A percentile compares a stretch with the other conserved stretches of the same genome.
Evolutionary conservation across 2,888 invertebrate genomes (phyloP).

Genomic region (Limnephilus rhombicus): DNA sequence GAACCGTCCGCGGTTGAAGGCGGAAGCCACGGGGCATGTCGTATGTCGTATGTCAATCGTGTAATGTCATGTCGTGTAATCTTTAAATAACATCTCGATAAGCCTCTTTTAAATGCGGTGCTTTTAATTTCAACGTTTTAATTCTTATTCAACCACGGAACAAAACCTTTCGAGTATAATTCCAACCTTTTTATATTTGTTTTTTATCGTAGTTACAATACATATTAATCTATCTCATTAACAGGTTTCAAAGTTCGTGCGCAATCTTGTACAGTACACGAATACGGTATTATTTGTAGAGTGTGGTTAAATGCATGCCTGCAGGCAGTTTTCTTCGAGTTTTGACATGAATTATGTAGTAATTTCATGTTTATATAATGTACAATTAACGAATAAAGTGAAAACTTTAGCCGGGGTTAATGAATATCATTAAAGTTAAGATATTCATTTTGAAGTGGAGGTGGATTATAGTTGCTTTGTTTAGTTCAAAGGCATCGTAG

Average conservation of each 20-base stretch:
- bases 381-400: not conserved
- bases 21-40: too few relatives aligned
- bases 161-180: not conserved
- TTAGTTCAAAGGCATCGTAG: not conserved
- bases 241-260: not conserved
- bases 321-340: conserved; percentile 17
- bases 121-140: not conserved
- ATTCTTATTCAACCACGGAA: not conserved
- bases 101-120: not conserved
- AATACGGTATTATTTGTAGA: not conserved
- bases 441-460: not conserved
- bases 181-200: not conserved
- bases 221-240: not conserved
- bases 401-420: not conserved
- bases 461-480: not conserved
- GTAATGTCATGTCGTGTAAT: too few relatives aligned
- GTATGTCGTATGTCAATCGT: too few relatives aligned
- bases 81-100: not conserved
- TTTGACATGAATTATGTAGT: not conserved
- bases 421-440: not conserved
- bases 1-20: too few relatives aligned
- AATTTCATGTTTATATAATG: not conserved
- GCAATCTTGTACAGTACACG: not conserved
- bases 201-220: not conserved
- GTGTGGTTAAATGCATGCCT: not conserved